phyloP scores from a whole-genome alignment of 2,888 invertebrate genomes.

The Sussaba pulchella region DNA sequence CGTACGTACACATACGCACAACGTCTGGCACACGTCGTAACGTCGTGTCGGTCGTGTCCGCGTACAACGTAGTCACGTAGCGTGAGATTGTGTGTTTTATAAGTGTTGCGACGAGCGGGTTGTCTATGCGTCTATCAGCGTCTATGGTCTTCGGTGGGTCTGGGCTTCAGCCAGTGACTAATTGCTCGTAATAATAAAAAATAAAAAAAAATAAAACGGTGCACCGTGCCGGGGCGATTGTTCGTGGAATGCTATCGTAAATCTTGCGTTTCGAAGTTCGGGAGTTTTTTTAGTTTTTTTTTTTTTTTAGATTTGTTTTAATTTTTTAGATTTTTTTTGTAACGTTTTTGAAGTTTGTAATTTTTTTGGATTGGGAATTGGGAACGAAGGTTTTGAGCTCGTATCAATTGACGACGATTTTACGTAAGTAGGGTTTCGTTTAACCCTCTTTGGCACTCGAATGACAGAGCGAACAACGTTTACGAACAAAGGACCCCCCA shows the following conservation, averaged over 20 bases:
- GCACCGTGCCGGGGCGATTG: conserved; percentile 55
- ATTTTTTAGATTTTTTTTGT: too few species aligned
- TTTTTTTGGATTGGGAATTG: conserved; percentile 39
- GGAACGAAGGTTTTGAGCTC: conserved; percentile 21
- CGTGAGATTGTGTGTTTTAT: too few species aligned
- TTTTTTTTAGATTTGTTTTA: too few species aligned
- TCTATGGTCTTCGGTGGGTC: conserved; percentile 64
- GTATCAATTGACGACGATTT: conserved; percentile 33
- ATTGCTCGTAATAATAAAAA: conserved; percentile 68
- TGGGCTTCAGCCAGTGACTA: conserved; percentile 66
- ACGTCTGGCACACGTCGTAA: too few species aligned
- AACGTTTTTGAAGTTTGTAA: too few species aligned
- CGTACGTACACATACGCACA: too few species aligned
- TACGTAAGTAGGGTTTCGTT: conserved; percentile 60
- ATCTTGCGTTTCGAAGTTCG: conserved; percentile 24
- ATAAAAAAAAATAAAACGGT: too few species aligned
- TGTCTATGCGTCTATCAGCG: conserved; percentile 25
- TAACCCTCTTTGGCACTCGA: conserved; percentile 28
- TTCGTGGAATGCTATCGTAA: conserved; percentile 65
- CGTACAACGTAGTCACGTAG: too few species aligned
- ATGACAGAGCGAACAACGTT: conserved; percentile 37
- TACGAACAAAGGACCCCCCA: conserved; percentile 51
- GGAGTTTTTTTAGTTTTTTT: too few species aligned
- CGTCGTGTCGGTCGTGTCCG: too few species aligned
- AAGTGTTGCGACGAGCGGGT: neutral